Evolutionary conservation across 1,140 invertebrate genomes (phyloP).

Genomic region (Lepidurus couesii): DNA sequence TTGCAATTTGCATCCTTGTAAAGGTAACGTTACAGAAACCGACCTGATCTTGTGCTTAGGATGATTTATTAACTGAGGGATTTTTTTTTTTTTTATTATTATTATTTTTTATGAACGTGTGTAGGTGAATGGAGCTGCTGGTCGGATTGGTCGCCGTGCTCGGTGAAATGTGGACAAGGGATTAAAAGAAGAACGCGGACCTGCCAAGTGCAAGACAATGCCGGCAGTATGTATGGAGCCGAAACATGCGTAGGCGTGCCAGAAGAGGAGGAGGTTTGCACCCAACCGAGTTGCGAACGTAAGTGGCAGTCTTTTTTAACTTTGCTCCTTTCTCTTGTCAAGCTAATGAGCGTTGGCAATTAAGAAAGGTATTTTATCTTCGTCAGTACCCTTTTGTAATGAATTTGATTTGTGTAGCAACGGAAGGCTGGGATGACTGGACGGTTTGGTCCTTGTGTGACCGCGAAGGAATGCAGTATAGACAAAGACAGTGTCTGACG

Average conservation of each 20-base stretch:
- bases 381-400: constrained; percentile 28
- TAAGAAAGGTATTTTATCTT: constrained; percentile 28
- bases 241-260: constrained; percentile 50
- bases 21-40: constrained; percentile 24
- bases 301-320: constrained; percentile 38
- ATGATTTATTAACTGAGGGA: neutral
- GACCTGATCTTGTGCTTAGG: neutral
- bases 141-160: constrained; percentile 72
- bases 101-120: constrained; percentile 7
- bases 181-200: constrained; percentile 52
- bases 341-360: neutral
- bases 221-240: constrained; percentile 45
- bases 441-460: constrained; percentile 64
- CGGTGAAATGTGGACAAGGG: constrained; percentile 65
- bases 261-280: constrained; percentile 49
- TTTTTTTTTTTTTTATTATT: neutral
- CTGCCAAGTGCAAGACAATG: constrained; percentile 47
- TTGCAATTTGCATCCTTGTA: constrained; percentile 33
- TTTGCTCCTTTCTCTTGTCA: neutral
- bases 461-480: constrained; percentile 55
- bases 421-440: constrained; percentile 60
- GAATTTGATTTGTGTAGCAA: constrained; percentile 43
- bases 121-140: constrained; percentile 72
- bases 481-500: constrained; percentile 56
- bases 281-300: constrained; percentile 56